These are phyloP conservation scores for Gulo gulo DNA, from an alignment of 2,113 vertebrate species.

Conservation along the genomic window DNA sequence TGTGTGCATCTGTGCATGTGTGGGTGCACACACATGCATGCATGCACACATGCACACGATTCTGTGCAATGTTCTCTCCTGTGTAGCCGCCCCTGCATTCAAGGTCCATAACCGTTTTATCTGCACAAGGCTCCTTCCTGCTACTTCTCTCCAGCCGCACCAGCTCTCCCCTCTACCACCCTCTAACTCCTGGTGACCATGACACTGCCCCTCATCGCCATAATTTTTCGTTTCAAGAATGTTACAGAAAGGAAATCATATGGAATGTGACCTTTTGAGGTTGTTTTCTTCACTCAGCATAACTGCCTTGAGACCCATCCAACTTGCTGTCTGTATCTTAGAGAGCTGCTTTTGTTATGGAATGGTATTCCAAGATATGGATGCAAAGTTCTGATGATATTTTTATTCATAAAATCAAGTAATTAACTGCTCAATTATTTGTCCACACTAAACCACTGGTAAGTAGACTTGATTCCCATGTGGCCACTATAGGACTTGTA, in stretches of 20 bases:
- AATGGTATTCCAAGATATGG: not conserved
- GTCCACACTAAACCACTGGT: not conserved
- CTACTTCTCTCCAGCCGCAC: not conserved
- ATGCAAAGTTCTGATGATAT: not conserved
- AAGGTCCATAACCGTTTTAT: not conserved
- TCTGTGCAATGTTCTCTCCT: too few species aligned
- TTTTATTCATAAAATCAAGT: not conserved
- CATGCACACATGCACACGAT: rapidly evolving
- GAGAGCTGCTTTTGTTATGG: not conserved
- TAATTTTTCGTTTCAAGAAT: not conserved
- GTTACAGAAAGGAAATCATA: not conserved
- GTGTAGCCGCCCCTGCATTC: not conserved
- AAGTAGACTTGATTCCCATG: not conserved
- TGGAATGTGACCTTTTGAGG: not conserved
- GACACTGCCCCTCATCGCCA: not conserved
- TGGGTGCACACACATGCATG: not conserved
- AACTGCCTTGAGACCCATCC: not conserved
- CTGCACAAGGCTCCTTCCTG: rapidly evolving
- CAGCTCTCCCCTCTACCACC: not conserved
- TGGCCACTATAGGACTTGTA: not conserved
- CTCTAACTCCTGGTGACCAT: not conserved
- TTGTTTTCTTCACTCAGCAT: not conserved
- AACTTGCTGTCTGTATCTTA: too few species aligned
- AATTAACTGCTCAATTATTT: not conserved
- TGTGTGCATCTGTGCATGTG: rapidly evolving